phyloP scores from a whole-genome alignment of 2,113 vertebrate genomes.

The Chitala chitala region DNA sequence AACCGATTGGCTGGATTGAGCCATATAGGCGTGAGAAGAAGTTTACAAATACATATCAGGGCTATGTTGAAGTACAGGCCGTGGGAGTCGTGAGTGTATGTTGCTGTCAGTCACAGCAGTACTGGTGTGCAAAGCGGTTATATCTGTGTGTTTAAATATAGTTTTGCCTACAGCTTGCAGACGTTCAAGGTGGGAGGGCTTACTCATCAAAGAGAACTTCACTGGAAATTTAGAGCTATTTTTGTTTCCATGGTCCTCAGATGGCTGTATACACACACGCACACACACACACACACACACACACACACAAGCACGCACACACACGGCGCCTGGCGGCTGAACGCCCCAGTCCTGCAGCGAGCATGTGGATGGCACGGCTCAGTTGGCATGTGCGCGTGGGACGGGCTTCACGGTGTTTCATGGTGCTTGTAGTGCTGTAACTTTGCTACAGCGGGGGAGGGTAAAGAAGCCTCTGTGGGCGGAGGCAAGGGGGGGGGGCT shows the following conservation, averaged over 20 bases:
- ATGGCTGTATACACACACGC: constrained; percentile 63
- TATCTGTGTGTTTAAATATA: constrained; percentile 41
- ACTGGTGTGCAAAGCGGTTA: constrained; percentile 32
- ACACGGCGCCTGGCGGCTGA: constrained; percentile 42
- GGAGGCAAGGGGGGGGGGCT: not conserved
- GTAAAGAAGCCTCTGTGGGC: not conserved
- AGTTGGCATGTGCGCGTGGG: not conserved
- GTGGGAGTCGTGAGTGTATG: not conserved
- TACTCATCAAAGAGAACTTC: constrained; percentile 67
- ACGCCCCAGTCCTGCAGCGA: constrained; percentile 23
- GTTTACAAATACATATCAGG: not conserved
- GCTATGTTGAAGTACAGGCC: not conserved
- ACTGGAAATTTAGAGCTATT: constrained; percentile 64
- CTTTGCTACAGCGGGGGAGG: not conserved
- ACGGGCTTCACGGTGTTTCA: not conserved
- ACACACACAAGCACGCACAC: constrained; percentile 65
- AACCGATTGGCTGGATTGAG: not conserved
- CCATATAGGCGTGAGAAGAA: not conserved
- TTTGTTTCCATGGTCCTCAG: constrained; percentile 63
- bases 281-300: constrained; percentile 64
- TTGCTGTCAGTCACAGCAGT: not conserved
- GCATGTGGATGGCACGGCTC: not conserved
- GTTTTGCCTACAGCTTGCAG: constrained; percentile 55
- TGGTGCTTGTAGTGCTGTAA: not conserved
- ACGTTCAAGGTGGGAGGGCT: constrained; percentile 58